Conservation (phyloP, 53 echinoderm and acorn worm species). For the Apostichopus leukothele region DNA sequence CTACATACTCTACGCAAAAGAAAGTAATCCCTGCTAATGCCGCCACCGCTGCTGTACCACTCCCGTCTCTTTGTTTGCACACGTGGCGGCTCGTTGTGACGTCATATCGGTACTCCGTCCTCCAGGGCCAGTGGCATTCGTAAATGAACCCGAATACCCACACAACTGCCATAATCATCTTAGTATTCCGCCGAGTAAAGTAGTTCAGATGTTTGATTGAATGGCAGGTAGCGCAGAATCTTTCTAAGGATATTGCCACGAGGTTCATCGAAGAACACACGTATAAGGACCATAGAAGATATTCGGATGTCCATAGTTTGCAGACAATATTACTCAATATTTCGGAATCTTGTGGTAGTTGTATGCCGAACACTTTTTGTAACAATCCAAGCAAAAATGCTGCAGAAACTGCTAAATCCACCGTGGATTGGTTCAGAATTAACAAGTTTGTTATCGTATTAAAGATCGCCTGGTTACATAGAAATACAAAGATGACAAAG, state of each 20-base stretch:
- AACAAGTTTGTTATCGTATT: slow-evolving; percentile 32
- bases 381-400: slow-evolving; percentile 9
- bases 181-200: slow-evolving; percentile 15
- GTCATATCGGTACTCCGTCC: background rate
- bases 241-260: slow-evolving; percentile 36
- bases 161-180: background rate
- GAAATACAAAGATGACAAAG: slow-evolving; percentile 32
- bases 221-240: slow-evolving; percentile 34
- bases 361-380: background rate
- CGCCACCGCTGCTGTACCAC: background rate
- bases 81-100: background rate
- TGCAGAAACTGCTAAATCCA: slow-evolving; percentile 28
- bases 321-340: slow-evolving; percentile 11
- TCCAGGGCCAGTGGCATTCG: slow-evolving; percentile 32
- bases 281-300: slow-evolving; percentile 28
- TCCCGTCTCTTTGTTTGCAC: background rate
- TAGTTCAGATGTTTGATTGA: slow-evolving; percentile 20
- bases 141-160: slow-evolving; percentile 39
- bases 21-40: slow-evolving; percentile 26
- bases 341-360: background rate
- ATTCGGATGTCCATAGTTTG: slow-evolving; percentile 40
- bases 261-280: slow-evolving; percentile 36
- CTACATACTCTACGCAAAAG: slow-evolving; percentile 36
- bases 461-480: slow-evolving; percentile 28
- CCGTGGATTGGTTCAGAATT: slow-evolving; percentile 34